phyloP scores from a whole-genome alignment of 2,888 invertebrate species.

The Drosophila mulleri region DNA sequence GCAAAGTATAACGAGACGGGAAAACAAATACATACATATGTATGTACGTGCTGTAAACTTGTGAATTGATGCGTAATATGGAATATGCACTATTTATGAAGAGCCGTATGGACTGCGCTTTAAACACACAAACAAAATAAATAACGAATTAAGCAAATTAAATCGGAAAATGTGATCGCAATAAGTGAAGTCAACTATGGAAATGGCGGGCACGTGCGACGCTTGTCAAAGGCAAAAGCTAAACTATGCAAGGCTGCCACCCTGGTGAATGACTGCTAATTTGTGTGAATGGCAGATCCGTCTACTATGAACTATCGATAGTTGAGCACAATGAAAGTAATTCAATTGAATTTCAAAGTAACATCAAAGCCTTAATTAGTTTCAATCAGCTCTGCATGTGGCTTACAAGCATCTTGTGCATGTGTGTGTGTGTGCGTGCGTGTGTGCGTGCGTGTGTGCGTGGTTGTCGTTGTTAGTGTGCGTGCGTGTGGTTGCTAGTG shows the following conservation, averaged over 20 bases:
- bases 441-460: background rate
- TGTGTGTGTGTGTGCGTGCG: background rate
- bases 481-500: background rate
- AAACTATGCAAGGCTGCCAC: constrained; percentile 21
- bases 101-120: constrained; percentile 9
- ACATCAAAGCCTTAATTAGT: background rate
- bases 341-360: background rate
- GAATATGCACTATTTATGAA: constrained; percentile 27
- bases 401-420: background rate
- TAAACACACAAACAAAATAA: background rate
- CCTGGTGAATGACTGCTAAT: constrained; percentile 1
- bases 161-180: background rate
- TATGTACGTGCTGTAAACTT: constrained; percentile 1
- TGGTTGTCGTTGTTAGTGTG: background rate
- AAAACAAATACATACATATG: no score
- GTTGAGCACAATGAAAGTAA: background rate
- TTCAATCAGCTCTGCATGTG: background rate
- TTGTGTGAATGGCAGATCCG: constrained; percentile 18
- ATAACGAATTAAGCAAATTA: background rate
- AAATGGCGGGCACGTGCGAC: background rate
- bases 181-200: background rate
- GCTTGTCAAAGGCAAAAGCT: background rate
- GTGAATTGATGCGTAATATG: background rate
- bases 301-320: background rate
- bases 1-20: background rate